Base-by-base conservation (phyloP, 2,797 vertebrate species). In the Crocodylus rhombifer region DNA sequence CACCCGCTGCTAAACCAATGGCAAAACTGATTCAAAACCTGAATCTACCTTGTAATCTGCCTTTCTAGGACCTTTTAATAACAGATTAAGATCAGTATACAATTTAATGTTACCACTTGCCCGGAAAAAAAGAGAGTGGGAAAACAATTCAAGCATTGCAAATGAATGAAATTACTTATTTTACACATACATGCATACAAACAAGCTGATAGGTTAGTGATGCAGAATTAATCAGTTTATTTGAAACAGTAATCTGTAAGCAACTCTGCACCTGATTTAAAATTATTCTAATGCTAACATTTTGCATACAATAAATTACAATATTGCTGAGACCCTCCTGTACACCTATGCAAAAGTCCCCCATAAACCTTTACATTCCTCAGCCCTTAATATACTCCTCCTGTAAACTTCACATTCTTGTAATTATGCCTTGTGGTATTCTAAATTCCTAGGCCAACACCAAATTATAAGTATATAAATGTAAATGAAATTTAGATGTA, bases 1-100 rank as follows among this genome's bases (percentile, higher is more conserved):
- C 98, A 98, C 98, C 98, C 98, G 98, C 98, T 98, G 98, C 98
- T 98, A 98, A 98, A 98, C 98, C 98, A 98, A 98, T 98, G 97
- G 97, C 97, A 98, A 97, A 98, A 97, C 97, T 71, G 97, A 98
- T 98, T 98, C 97, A 98, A 98, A 98, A 98, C 96, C 97, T 96
- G 98, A 97, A 98, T 97, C 98, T 97, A 98, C 98, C 98, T 98
- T 98, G 98, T 98, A 98, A 98, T 98, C 98, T 98, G 98, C 97
- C 97, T 97, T 97, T 97, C 96, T 95, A 89, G 96, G 96, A 96
- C 94, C 95, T 97, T 97, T 98, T 97, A 98, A 98, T 98, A 98
- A 98, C 91, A 98, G 98, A 98, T 98, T 98, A 98, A 98, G 98
- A 98, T 98, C 97, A 97, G 96, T 96, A 98, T 96, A 97, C 97